Percentiles rank a stretch among this genome's conserved stretches.
Evolutionary conservation across 2,888 invertebrate species (phyloP).

Genomic region (Cerastis rubricosa): DNA sequence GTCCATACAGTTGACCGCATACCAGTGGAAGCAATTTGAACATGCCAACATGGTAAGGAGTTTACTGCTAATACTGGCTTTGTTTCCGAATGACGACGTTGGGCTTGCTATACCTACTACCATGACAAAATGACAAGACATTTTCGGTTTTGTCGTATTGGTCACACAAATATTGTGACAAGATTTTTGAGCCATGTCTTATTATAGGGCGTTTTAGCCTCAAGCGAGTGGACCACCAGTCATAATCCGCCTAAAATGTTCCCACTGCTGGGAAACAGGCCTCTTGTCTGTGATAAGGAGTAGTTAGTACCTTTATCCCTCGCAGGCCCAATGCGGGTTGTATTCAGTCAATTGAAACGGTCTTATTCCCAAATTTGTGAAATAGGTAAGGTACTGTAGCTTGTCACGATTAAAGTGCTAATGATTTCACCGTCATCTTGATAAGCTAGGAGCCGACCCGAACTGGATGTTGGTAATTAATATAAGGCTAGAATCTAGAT

Average conservation of each 20-base stretch:
- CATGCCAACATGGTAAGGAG: no score
- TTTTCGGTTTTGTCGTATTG: background rate
- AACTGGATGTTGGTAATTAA: background rate
- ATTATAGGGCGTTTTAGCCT: background rate
- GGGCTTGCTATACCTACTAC: no score
- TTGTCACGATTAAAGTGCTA: conserved; percentile 8
- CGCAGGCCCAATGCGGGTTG: background rate
- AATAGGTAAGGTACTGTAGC: background rate
- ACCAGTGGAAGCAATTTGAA: background rate
- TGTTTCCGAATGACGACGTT: no score
- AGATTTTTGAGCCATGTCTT: background rate
- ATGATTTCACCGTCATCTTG: background rate
- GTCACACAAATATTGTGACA: background rate
- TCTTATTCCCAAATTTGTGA: background rate
- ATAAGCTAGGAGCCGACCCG: background rate
- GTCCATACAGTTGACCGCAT: background rate
- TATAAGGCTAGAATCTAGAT: background rate
- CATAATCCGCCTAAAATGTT: background rate
- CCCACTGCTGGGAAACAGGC: background rate
- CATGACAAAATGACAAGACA: background rate
- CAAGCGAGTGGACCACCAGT: no score
- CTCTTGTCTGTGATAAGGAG: no score
- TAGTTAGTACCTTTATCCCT: no score
- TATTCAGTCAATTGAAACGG: background rate
- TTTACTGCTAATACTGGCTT: no score